These are phyloP conservation scores for Pollenia griseotomentosa DNA, from an alignment of 2,888 invertebrate species.

Conservation along the genomic window DNA sequence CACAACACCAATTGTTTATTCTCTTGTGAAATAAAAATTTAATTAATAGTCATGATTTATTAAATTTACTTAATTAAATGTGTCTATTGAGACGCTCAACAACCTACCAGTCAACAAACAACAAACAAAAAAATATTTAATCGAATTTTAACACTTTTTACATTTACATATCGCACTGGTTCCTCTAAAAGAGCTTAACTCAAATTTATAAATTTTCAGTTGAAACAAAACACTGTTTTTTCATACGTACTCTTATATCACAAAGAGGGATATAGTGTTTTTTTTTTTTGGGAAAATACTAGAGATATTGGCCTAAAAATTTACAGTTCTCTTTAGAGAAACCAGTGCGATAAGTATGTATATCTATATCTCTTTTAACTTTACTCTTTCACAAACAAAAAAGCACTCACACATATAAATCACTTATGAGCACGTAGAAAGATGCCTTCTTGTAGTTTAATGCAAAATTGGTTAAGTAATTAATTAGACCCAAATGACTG, in stretches of 20 bases:
- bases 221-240: too few species aligned
- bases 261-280: too few species aligned
- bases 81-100: not conserved
- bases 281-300: too few species aligned
- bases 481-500: constrained; percentile 53
- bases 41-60: too few species aligned
- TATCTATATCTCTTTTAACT: too few species aligned
- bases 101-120: not conserved
- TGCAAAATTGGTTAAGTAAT: constrained; percentile 51
- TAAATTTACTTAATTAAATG: constrained; percentile 33
- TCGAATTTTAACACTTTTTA: constrained; percentile 11
- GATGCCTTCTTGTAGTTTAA: constrained; percentile 32
- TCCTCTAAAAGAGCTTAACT: too few species aligned
- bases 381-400: not conserved
- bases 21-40: too few species aligned
- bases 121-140: constrained; percentile 13
- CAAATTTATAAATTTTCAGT: too few species aligned
- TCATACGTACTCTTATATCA: too few species aligned
- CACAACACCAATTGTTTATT: too few species aligned
- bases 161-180: not conserved
- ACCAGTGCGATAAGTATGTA: not conserved
- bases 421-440: not conserved
- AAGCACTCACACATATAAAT: not conserved
- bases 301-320: too few species aligned
- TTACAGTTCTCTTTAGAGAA: too few species aligned